These are phyloP conservation scores for Amblyjoppa fuscipennis DNA, from an alignment of 2,888 invertebrate species.

Conservation along the genomic window DNA sequence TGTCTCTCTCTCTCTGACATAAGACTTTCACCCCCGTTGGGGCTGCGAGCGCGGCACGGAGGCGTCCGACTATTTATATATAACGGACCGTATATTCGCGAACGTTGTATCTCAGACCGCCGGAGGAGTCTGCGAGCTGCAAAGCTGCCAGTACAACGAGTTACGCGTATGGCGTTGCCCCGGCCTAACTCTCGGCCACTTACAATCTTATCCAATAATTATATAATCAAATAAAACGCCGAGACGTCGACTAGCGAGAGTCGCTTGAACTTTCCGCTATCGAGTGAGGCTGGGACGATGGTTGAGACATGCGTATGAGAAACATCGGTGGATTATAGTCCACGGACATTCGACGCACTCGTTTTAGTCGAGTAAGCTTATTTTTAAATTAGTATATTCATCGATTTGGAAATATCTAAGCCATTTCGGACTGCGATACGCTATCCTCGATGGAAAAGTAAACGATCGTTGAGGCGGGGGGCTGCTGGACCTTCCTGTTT, in stretches of 20 bases:
- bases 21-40: constrained; percentile 82
- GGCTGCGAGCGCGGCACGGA: constrained; percentile 54
- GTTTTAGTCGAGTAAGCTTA: neutral
- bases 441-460: no score
- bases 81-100: constrained; percentile 1
- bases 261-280: constrained; percentile 70
- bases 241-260: constrained; percentile 63
- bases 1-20: constrained; percentile 75
- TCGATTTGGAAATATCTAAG: no score
- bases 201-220: constrained; percentile 72
- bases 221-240: constrained; percentile 76
- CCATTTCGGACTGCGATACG: no score
- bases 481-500: no score
- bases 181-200: constrained; percentile 56
- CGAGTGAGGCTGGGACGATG: constrained; percentile 60
- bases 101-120: constrained; percentile 50
- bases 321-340: constrained; percentile 15
- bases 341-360: neutral
- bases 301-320: constrained; percentile 36
- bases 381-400: no score
- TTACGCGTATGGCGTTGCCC: constrained; percentile 65
- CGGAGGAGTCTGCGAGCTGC: constrained; percentile 40
- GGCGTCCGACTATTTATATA: neutral
- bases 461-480: no score
- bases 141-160: constrained; percentile 42